phyloP scores from a whole-genome alignment of 2,888 invertebrate species.

The Orchesellides sinensis region DNA sequence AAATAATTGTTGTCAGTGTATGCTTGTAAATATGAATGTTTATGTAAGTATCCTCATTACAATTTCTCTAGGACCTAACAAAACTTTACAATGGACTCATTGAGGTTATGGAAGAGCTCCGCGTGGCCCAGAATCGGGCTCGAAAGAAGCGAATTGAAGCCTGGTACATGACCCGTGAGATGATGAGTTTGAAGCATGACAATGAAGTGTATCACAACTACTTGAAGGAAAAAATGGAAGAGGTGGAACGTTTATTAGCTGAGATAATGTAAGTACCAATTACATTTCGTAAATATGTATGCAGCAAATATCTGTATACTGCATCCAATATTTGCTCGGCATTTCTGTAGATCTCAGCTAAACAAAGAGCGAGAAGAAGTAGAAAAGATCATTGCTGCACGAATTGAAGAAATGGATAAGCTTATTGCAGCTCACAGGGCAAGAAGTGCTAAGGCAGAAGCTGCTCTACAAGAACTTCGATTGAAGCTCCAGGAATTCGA shows the following conservation, averaged over 20 bases:
- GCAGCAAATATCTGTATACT: not conserved
- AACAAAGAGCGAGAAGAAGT: slow-evolving; percentile 66
- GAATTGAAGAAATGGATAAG: slow-evolving; percentile 61
- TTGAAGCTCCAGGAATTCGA: slow-evolving; percentile 68
- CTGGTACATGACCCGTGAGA: slow-evolving; percentile 72
- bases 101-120: slow-evolving; percentile 60
- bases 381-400: slow-evolving; percentile 63
- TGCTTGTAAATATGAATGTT: too few relatives aligned
- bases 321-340: not conserved
- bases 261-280: slow-evolving; percentile 64
- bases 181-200: slow-evolving; percentile 68
- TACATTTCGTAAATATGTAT: not conserved
- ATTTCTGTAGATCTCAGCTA: slow-evolving; percentile 55
- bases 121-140: slow-evolving; percentile 58
- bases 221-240: slow-evolving; percentile 70
- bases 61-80: slow-evolving; percentile 64
- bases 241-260: slow-evolving; percentile 62
- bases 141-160: slow-evolving; percentile 72
- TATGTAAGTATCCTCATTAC: too few relatives aligned
- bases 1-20: too few relatives aligned
- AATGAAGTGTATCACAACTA: slow-evolving; percentile 70
- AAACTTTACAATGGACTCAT: slow-evolving; percentile 70
- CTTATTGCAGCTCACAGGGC: slow-evolving; percentile 53
- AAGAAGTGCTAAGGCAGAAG: slow-evolving; percentile 60
- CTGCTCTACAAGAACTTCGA: slow-evolving; percentile 55